These are phyloP conservation scores for Pogonophryne albipinna DNA, from an alignment of 2,797 vertebrate species.

Conservation along the genomic window DNA sequence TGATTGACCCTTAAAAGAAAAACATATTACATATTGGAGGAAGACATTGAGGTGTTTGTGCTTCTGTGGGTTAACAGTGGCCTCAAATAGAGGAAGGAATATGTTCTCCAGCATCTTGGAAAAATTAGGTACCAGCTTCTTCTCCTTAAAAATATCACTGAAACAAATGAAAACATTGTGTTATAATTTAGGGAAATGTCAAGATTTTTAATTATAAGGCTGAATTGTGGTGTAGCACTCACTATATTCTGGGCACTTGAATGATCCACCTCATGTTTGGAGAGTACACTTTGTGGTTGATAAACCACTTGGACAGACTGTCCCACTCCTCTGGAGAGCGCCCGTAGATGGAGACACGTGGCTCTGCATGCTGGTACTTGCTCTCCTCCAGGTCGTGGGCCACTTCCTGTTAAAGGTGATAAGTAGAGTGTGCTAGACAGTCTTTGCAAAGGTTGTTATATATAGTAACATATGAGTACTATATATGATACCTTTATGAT, in stretches of 20 bases:
- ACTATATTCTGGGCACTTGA: constrained; percentile 99
- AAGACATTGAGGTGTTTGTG: constrained; percentile 94
- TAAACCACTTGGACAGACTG: constrained; percentile 94
- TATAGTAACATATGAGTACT: neutral
- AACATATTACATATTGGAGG: constrained; percentile 93
- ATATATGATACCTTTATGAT: constrained; percentile 91
- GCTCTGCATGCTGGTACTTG: constrained; percentile 97
- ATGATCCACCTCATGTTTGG: constrained; percentile 98
- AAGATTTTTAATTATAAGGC: neutral
- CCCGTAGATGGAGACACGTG: constrained; percentile 95
- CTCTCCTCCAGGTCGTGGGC: constrained; percentile 93
- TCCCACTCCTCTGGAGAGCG: constrained; percentile 91
- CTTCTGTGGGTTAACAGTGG: constrained; percentile 92
- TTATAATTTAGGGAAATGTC: neutral
- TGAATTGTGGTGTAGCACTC: constrained; percentile 71
- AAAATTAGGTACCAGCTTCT: constrained; percentile 92
- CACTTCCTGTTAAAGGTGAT: constrained; percentile 87
- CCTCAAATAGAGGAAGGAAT: constrained; percentile 94
- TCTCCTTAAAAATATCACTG: constrained; percentile 96
- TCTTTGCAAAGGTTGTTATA: neutral
- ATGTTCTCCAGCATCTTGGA: constrained; percentile 97
- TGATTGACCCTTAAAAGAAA: neutral
- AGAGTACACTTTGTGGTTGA: constrained; percentile 93
- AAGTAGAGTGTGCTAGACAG: constrained; percentile 20
- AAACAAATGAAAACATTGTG: constrained; percentile 46